phyloP scores from a whole-genome alignment of 2,888 invertebrate genomes.

The Eucera pruinosa region DNA sequence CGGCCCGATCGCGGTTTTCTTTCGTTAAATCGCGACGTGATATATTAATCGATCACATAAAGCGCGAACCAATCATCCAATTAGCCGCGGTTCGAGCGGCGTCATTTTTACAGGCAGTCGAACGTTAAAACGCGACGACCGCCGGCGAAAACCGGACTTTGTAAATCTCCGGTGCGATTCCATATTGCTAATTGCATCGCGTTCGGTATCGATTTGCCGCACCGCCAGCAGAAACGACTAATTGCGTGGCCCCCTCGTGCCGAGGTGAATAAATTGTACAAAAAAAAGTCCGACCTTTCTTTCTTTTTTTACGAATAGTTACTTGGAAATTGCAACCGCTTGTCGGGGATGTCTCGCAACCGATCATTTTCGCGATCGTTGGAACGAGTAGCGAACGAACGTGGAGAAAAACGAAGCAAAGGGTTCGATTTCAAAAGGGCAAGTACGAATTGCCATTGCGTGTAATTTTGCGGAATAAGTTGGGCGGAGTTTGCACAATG shows the following conservation, averaged over 20 bases:
- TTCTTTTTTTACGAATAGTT: background rate
- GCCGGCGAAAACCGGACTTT: constrained; percentile 26
- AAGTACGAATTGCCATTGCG: constrained; percentile 15
- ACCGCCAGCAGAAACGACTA: constrained; percentile 7
- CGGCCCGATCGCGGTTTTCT: background rate
- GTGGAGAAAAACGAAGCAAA: background rate
- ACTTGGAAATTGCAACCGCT: background rate
- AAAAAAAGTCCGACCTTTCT: background rate
- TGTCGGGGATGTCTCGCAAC: background rate
- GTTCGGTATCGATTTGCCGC: background rate
- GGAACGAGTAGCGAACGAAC: no score
- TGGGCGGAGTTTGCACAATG: constrained; percentile 26
- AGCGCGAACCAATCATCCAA: constrained; percentile 42
- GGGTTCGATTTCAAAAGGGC: constrained; percentile 15
- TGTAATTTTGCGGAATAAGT: constrained; percentile 15
- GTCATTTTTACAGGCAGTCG: background rate
- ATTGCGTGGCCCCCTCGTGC: constrained; percentile 1
- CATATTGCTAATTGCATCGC: constrained; percentile 7
- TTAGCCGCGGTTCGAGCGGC: constrained; percentile 21
- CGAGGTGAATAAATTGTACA: background rate
- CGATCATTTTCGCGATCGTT: constrained; percentile 11
- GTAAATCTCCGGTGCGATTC: background rate
- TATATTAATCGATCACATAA: constrained; percentile 51
- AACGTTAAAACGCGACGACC: background rate
- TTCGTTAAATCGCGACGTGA: constrained; percentile 26